Base-by-base conservation (phyloP, 2,888 invertebrate genomes). In the Chalcis sispes region DNA sequence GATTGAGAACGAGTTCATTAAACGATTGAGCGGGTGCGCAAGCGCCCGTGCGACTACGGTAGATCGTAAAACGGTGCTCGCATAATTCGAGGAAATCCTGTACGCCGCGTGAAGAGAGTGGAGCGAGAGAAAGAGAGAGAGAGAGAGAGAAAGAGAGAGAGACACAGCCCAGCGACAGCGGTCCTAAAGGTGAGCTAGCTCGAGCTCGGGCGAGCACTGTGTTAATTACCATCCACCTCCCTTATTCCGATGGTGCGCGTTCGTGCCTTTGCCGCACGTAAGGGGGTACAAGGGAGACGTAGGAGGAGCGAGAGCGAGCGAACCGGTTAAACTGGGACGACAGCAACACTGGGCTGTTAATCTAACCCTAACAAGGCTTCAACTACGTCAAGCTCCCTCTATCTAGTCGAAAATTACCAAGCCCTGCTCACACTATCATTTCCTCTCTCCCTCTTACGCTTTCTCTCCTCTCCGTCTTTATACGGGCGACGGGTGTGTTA, bases 281-380 rank as follows among this genome's bases (percentile, higher is more conserved):
- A 4, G 10, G 5, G 10, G 4, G 10, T 36, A 36, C 10, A 23
- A 50, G 50, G 46, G 32, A 25, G 61, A 46, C 32, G 40, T 50
- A 62, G 72, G 32, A 7, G 36, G 25, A 61, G 36, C n/a, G 20
- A 59, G 54, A 62, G 54, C 29, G 20, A 36, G 46, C 48, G 27
- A 52, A 36, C 20, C n/a, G 8, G 64, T 52, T 77, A 72, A 79
- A 77, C 72, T 72, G 67, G 70, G 73, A 64, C 66, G 78, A 77
- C 74, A 62, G 36, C 62, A 70, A 65, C 77, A 66, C 54, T 50
- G 62, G 64, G 77, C 77, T 82, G 83, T 85, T 85, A 85, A 85
- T 85, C 84, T 84, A 77, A 65, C 66, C 82, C 81, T 84, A 84
- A 84, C 83, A 83, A 83, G 84, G 81, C 78, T 82, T 83, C 82